Evolutionary conservation across 2,797 vertebrate species (phyloP), one percentile per base, ranked within the genome.

Genomic region (Onychomys leucogaster): DNA sequence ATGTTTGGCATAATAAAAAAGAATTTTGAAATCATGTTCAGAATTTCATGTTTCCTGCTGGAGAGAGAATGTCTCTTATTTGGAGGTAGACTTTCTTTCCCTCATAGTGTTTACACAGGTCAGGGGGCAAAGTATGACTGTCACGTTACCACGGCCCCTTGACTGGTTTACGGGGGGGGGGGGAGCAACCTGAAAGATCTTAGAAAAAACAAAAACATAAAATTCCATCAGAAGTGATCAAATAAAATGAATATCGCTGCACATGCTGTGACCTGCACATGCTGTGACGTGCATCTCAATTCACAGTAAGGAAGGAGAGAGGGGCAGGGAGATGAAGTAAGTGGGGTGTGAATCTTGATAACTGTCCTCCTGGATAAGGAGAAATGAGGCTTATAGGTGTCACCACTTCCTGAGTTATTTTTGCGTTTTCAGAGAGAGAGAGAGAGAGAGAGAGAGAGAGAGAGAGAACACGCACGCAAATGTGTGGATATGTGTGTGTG

Each of bases 1-100:
- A n/a, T 25, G 84, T 94, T 92, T 92, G 34, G 61, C 61, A 19
- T 84, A 90, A 78, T 87, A 63, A 97, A 96, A 94, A 61, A 0
- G 41, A 92, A 63, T 96, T 98, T 96, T 98, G 32, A 0, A 97
- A 94, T 97, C 89, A 90, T 92, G 9, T 94, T 19, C 16, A 14
- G 78, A 92, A 95, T 96, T 71, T 98, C 95, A 73, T 55, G 87
- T 98, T 98, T 98, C 77, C 89, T 92, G 94, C 96, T 76, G 29
- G 6, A 5, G 97, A 94, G 92, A 82, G 92, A 94, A 87, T 69
- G 95, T 92, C 97, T 97, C 55, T 86, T 95, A 52, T 82, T 84
- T 84, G 52, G 71, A 77, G 14, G 43, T 49, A 75, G 75, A 83
- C n/a, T 81, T 43, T 21, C 12, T 76, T 75, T 43, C 11, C 0